Evolutionary conservation across 2,113 vertebrate genomes (phyloP), one percentile per base, ranked within the genome.

Genomic region (Calyptommatus sinebrachiatus): DNA sequence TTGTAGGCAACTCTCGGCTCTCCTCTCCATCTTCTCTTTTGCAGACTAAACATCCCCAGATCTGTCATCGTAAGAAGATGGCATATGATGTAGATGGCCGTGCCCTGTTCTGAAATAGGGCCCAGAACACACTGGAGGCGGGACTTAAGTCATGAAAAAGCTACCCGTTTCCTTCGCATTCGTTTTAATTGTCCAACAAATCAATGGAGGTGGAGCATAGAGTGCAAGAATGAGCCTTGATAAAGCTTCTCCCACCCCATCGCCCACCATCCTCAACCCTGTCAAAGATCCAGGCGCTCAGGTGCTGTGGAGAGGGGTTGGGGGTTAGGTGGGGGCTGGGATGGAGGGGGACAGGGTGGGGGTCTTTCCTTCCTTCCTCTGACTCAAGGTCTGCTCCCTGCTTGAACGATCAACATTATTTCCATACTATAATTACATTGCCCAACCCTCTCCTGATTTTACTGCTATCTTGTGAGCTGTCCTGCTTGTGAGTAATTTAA

Each of bases 371-470:
- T 41, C 69, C 70, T 65, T 73, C 74, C 78, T 91, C 92, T 88
- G 63, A 92, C 87, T 96, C 95, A 95, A 96, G 95, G 96, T 95
- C 94, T 94, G 94, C 86, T 95, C 93, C 82, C 93, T 94, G 95
- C 95, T 95, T 94, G 94, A 96, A 92, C 91, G 95, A 96, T 95
- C 96, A 95, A 93, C 95, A 95, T 95, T 92, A 97, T 98, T 98
- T 97, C 96, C 96, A 97, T 97, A 96, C 96, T 95, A 95, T 97
- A 98, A 97, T 98, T 97, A 96, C 96, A 97, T 96, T 92, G 95
- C 96, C 96, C 96, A 93, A 95, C 95, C 94, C 95, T 95, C 94
- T 96, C 95, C 94, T 95, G 94, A 95, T 94, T 96, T 96, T 95
- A 94, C 94, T 94, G 93, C 95, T 95, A 94, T 95, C 94, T 96